phyloP scores from a whole-genome alignment of 2,113 vertebrate genomes.

The Origma solitaria region DNA sequence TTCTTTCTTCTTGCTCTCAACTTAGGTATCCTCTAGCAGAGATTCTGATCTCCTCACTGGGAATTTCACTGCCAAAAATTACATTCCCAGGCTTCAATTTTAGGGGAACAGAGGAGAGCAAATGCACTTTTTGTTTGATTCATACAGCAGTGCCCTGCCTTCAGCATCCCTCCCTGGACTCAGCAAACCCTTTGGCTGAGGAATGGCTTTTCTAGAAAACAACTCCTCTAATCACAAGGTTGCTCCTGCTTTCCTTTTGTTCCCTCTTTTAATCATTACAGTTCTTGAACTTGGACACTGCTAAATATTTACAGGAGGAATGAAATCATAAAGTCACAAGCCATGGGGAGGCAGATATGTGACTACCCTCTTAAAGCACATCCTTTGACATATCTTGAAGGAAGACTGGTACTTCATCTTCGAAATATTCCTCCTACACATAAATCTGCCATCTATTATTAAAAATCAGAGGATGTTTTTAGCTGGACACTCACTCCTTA shows the following conservation, averaged over 20 bases:
- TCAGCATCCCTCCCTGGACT: neutral
- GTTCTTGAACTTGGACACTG: neutral
- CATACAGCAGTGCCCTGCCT: neutral
- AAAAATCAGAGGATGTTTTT: neutral
- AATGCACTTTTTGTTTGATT: neutral
- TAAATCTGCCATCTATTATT: neutral
- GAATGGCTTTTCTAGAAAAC: neutral
- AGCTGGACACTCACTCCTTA: neutral
- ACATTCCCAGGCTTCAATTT: neutral
- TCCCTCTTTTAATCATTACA: neutral
- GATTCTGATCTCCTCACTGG: neutral
- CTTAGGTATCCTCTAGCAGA: neutral
- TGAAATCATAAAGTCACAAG: neutral
- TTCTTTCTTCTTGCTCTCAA: neutral
- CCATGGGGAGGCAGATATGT: neutral
- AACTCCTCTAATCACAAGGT: neutral
- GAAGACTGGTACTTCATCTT: slow-evolving; percentile 9
- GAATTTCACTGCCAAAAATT: neutral
- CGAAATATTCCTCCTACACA: slow-evolving; percentile 33
- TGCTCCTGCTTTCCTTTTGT: neutral
- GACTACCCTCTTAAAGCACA: slow-evolving; percentile 14
- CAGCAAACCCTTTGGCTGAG: neutral
- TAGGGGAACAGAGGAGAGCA: neutral
- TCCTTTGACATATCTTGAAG: slow-evolving; percentile 31
- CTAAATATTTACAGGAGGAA: neutral